These are phyloP conservation scores for Nerophis lumbriciformis DNA, from an alignment of 2,113 vertebrate species.

Conservation along the genomic window DNA sequence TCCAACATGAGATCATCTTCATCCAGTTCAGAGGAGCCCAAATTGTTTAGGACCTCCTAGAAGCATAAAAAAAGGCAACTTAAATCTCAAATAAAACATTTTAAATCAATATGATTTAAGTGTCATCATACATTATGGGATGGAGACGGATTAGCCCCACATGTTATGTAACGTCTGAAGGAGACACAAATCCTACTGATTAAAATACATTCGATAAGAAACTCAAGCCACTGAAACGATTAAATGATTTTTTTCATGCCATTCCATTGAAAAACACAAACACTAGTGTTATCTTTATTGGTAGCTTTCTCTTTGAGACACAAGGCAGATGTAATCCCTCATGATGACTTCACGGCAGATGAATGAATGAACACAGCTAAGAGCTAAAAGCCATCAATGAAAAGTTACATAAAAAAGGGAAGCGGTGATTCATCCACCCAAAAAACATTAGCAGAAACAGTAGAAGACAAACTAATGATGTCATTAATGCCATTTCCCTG, in stretches of 20 bases:
- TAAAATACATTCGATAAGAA: not conserved
- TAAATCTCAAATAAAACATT: not conserved
- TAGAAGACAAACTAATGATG: too few species aligned
- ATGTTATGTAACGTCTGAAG: slow-evolving; percentile 1
- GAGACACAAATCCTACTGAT: not conserved
- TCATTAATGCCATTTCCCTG: too few species aligned
- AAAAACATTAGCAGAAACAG: too few species aligned
- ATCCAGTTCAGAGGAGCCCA: slow-evolving; percentile 95
- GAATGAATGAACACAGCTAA: not conserved
- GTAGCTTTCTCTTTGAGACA: not conserved
- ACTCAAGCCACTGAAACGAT: slow-evolving; percentile 4
- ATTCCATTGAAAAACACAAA: not conserved
- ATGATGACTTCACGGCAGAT: not conserved
- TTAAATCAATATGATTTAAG: not conserved
- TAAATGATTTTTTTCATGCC: slow-evolving; percentile 5
- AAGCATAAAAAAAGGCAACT: slow-evolving; percentile 13
- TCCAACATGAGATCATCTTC: slow-evolving; percentile 98
- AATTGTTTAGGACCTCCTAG: slow-evolving; percentile 91
- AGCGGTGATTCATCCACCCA: not conserved
- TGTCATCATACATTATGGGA: not conserved
- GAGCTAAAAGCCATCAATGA: not conserved
- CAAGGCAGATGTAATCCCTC: not conserved
- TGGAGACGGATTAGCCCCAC: slow-evolving; percentile 4
- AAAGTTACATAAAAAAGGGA: not conserved
- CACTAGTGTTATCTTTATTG: not conserved